A percentile compares a stretch with the other conserved stretches of the same genome.
Conservation (phyloP, 2,888 invertebrate genomes). For the Eueremaeus valkanovi region DNA sequence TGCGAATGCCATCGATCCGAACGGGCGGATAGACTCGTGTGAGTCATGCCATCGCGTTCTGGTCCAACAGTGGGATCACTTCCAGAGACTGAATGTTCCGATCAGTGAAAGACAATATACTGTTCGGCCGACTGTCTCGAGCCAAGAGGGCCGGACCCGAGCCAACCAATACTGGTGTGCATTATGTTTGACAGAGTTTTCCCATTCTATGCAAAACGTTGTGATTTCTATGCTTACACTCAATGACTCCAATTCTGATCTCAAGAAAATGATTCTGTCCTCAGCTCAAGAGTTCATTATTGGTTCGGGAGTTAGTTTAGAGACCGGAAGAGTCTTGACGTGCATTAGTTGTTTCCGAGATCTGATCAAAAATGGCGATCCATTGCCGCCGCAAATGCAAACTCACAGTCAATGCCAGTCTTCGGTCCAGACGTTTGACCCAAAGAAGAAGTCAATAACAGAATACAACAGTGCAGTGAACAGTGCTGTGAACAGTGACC, state of each 20-base stretch:
- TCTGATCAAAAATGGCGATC: background rate
- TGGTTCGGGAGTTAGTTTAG: conserved; percentile 5
- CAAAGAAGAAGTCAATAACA: background rate
- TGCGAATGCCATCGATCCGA: conserved; percentile 77
- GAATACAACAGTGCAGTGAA: conserved; percentile 47
- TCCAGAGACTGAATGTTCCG: conserved; percentile 66
- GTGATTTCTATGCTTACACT: background rate
- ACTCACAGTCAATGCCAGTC: background rate
- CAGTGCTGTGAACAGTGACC: conserved; percentile 52
- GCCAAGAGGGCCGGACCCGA: background rate
- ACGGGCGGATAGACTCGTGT: conserved; percentile 66
- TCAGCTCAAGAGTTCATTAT: conserved; percentile 12
- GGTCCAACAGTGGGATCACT: conserved; percentile 79
- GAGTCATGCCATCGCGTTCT: conserved; percentile 78
- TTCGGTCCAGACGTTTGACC: background rate
- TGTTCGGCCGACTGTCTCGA: background rate
- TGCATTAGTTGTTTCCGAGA: conserved; percentile 30
- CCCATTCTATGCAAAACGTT: background rate
- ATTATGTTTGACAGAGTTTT: conserved; percentile 8
- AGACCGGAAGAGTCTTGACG: conserved; percentile 9
- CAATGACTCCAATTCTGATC: background rate
- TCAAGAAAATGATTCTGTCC: conserved; percentile 3
- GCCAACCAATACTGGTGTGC: background rate
- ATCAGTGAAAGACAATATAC: conserved; percentile 71
- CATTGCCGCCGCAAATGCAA: background rate